phyloP scores from a whole-genome alignment of 2,797 vertebrate genomes.

The Alauda arvensis region DNA sequence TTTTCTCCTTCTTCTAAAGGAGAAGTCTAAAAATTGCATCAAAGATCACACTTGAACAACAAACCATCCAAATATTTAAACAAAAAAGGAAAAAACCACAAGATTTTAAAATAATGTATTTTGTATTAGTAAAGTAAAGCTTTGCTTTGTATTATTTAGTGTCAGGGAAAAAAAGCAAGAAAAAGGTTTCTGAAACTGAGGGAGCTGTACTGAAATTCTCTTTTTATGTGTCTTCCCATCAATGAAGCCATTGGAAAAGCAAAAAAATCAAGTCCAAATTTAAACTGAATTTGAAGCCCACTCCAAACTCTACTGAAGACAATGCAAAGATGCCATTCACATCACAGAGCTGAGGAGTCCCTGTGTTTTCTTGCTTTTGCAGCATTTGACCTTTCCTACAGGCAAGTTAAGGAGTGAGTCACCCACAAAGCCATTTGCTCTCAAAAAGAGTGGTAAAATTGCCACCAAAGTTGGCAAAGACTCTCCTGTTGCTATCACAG shows the following conservation, averaged over 20 bases:
- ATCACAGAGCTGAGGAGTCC: background rate
- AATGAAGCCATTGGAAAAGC: background rate
- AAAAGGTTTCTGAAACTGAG: background rate
- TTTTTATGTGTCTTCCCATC: background rate
- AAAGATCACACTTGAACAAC: background rate
- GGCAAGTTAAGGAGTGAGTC: background rate
- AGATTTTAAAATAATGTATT: background rate
- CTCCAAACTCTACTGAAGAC: background rate
- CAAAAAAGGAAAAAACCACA: background rate
- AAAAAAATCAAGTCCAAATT: background rate
- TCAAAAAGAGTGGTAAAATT: background rate
- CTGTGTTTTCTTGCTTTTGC: background rate
- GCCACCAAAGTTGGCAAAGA: background rate
- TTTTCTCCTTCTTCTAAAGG: background rate
- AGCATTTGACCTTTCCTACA: background rate
- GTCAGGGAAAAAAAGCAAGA: background rate
- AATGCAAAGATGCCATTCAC: background rate
- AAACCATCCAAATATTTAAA: background rate
- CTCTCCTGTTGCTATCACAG: background rate
- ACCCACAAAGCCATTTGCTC: background rate
- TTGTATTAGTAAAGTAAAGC: background rate
- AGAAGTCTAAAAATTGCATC: background rate
- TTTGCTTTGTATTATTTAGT: background rate
- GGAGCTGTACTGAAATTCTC: background rate
- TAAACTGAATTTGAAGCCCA: background rate